phyloP scores from a whole-genome alignment of 1,140 invertebrate species.

The Mactra quadrangularis region DNA sequence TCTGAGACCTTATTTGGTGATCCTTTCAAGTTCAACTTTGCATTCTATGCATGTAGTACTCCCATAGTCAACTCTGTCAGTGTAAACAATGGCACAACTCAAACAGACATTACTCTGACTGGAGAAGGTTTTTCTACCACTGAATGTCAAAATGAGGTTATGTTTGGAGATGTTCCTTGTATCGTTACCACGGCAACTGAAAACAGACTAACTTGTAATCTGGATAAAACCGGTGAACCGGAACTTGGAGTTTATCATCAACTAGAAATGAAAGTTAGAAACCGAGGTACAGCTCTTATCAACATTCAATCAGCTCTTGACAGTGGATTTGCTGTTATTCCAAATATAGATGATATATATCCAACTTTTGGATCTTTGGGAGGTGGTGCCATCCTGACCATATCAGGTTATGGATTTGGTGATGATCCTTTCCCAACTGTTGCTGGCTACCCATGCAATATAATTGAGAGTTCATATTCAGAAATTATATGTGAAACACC shows the following conservation, averaged over 20 bases:
- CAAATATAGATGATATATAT: conserved; percentile 57
- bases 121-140: conserved; percentile 68
- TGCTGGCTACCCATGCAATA: conserved; percentile 43
- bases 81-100: conserved; percentile 62
- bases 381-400: conserved; percentile 66
- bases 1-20: conserved; percentile 6
- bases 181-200: conserved; percentile 2
- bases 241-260: conserved; percentile 60
- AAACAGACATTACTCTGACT: conserved; percentile 61
- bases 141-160: conserved; percentile 70
- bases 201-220: conserved; percentile 35
- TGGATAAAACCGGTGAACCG: conserved; percentile 44
- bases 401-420: conserved; percentile 66
- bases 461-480: conserved; percentile 57
- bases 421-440: conserved; percentile 46
- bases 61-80: conserved; percentile 63
- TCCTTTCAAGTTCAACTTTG: conserved; percentile 66
- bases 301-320: conserved; percentile 29
- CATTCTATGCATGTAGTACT: conserved; percentile 67
- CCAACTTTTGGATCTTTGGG: conserved; percentile 65
- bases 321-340: conserved; percentile 64
- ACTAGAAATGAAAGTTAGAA: conserved; percentile 64
- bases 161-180: conserved; percentile 48
- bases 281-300: conserved; percentile 66
- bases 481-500: conserved; percentile 64